A percentile compares a stretch with the other conserved stretches of the same genome.
These are phyloP conservation scores for Thysanoteuthis rhombus DNA, from an alignment of 2,888 invertebrate species.

Conservation along the genomic window DNA sequence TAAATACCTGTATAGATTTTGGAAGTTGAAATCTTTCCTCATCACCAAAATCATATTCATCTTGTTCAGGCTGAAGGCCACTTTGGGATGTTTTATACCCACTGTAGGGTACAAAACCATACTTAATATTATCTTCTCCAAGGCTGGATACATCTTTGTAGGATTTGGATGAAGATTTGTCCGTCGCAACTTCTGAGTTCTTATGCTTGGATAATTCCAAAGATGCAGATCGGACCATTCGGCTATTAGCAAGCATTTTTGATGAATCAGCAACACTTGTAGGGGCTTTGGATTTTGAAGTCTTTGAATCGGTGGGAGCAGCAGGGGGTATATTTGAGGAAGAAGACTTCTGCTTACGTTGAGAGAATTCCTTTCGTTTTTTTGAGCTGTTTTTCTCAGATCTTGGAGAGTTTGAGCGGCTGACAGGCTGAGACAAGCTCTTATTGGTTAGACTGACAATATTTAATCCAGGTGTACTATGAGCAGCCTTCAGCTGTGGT, in stretches of 20 bases:
- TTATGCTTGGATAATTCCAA: constrained; percentile 40
- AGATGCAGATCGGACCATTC: constrained; percentile 57
- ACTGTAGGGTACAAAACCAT: constrained; percentile 51
- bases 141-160: constrained; percentile 26
- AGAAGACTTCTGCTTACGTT: constrained; percentile 74
- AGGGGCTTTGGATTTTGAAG: constrained; percentile 39
- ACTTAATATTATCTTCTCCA: not conserved
- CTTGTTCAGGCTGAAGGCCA: not conserved
- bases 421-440: constrained; percentile 50
- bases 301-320: constrained; percentile 75
- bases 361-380: constrained; percentile 93
- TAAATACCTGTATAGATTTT: constrained; percentile 28
- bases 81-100: constrained; percentile 31
- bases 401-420: constrained; percentile 57
- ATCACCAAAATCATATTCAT: not conserved
- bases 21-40: not conserved
- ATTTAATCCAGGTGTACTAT: constrained; percentile 50
- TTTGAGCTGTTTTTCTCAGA: constrained; percentile 93
- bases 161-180: constrained; percentile 18
- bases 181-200: not conserved
- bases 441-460: constrained; percentile 50
- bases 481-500: constrained; percentile 37
- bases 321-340: constrained; percentile 74
- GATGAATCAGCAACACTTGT: not conserved
- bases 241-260: constrained; percentile 25